These are phyloP conservation scores for Belgica antarctica DNA, from an alignment of 2,888 invertebrate genomes.

Conservation along the genomic window DNA sequence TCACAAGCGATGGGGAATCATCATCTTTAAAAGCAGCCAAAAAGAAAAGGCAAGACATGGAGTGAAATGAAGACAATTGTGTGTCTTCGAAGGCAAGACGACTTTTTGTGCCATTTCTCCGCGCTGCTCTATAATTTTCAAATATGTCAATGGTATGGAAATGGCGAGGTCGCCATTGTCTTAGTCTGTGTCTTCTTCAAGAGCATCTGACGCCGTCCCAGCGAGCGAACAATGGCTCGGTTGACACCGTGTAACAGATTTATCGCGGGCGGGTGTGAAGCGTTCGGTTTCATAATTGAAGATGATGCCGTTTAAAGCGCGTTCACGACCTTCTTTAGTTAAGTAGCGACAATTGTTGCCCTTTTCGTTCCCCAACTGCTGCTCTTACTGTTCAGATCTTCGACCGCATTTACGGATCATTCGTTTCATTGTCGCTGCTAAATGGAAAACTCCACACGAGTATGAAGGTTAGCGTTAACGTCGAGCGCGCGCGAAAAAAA, in stretches of 20 bases:
- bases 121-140: constrained; percentile 15
- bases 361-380: background rate
- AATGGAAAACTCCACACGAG: constrained; percentile 12
- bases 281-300: background rate
- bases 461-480: constrained; percentile 30
- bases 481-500: background rate
- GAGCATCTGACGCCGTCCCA: background rate
- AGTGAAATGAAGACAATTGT: constrained; percentile 3
- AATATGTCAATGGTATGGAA: constrained; percentile 22
- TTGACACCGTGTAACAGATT: background rate
- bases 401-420: constrained; percentile 26
- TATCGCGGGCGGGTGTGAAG: background rate
- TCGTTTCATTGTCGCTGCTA: constrained; percentile 5
- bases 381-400: too few relatives aligned
- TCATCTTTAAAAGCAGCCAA: constrained; percentile 7
- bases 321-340: background rate
- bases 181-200: background rate
- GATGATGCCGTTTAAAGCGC: background rate
- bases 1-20: constrained; percentile 14
- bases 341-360: background rate
- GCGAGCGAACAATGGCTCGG: background rate
- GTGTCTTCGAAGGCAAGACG: background rate
- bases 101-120: constrained; percentile 23
- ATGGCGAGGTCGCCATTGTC: constrained; percentile 6
- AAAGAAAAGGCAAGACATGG: background rate